A percentile compares a stretch with the other conserved stretches of the same genome.
phyloP scores from a whole-genome alignment of 2,113 vertebrate species.

The Brachypodius melanocephalos region DNA sequence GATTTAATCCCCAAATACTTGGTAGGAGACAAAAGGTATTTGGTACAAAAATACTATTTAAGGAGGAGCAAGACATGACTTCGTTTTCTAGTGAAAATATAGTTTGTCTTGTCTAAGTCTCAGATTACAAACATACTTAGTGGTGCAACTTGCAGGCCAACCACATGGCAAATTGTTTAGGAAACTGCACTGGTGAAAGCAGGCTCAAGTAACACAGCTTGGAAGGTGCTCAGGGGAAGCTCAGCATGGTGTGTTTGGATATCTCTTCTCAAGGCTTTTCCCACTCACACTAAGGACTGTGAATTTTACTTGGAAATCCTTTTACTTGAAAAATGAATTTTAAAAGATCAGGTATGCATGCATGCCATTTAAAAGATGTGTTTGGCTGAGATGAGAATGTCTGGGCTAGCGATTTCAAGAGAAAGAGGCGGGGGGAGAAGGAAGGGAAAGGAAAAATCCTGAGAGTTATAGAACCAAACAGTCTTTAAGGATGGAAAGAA shows the following conservation, averaged over 20 bases:
- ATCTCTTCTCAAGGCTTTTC: background rate
- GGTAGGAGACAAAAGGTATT: background rate
- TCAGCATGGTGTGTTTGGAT: background rate
- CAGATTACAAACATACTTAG: background rate
- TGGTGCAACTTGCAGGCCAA: background rate
- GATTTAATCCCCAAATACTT: background rate
- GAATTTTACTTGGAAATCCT: background rate
- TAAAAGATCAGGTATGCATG: background rate
- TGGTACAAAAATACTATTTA: background rate
- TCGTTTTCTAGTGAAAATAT: background rate
- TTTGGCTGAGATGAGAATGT: background rate
- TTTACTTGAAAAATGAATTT: background rate
- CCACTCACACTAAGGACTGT: background rate
- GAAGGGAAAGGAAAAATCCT: background rate
- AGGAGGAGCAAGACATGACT: background rate
- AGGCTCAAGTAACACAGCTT: fast-evolving
- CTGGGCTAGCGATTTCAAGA: background rate
- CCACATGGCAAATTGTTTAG: background rate
- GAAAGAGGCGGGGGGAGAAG: background rate
- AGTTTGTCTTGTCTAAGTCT: background rate
- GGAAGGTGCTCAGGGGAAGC: background rate
- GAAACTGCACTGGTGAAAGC: background rate
- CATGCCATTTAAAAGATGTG: background rate
- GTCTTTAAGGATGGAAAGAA: background rate
- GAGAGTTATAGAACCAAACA: background rate